Base-by-base conservation (phyloP, 2,888 invertebrate species). In the Desoria tigrina region DNA sequence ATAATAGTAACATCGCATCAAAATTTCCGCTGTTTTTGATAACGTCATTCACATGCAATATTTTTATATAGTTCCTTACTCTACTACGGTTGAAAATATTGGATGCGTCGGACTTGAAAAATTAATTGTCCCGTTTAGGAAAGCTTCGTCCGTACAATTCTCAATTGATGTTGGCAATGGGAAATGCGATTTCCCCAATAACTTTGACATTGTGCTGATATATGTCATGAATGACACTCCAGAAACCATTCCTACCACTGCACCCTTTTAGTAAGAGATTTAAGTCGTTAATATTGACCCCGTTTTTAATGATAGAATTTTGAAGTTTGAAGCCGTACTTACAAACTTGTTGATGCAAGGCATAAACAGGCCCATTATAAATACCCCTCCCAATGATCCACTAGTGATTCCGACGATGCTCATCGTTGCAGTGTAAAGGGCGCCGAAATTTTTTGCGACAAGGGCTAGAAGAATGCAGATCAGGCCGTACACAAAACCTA, bases 311-410 rank as follows among this genome's bases (percentile, higher is more conserved):
- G 11, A 7, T 4, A 7, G 32, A 18, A 61, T 26, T 23, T 55
- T 42, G 32, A 51, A 50, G 26, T 37, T 58, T 21, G n/a, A 57
- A 18, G 42, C 24, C 7, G 32, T 7, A 16, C 60, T 54, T 65
- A 70, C 73, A 58, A 64, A 66, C 66, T 68, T 71, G 54, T 74
- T 74, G n/a, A 67, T 51, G 54, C 66, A 73, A 1, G 74, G 74
- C 42, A 71, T 58, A 32, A 71, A 71, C 42, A 73, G 39, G 2
- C 66, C 74, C 66, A 73, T 65, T 6, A 68, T 23, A 50, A 73
- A 68, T 18, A 73, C 37, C 21, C 56, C 72, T 11, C 60, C 61
- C 11, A 73, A 23, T 2, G 69, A 68, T 23, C 72, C 72, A 49
- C 51, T 50, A 6, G 71, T 51, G 4, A 63, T 64, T 18, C 69